Conservation (phyloP, 2,113 vertebrate genomes). For the Xyrauchen texanus region DNA sequence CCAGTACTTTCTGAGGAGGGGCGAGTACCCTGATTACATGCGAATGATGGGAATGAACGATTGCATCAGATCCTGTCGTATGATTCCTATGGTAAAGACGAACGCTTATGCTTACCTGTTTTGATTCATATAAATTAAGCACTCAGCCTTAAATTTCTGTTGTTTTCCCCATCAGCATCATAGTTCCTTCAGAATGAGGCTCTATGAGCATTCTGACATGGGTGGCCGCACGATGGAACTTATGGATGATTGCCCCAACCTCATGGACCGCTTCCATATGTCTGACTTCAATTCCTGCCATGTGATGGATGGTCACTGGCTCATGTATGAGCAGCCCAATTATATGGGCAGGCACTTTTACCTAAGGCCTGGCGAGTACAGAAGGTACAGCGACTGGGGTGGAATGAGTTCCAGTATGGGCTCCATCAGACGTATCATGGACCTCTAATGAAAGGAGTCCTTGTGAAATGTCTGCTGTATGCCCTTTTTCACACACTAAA, state of each 20-base stretch:
- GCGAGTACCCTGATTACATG: conserved; percentile 61
- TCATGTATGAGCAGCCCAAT: conserved; percentile 73
- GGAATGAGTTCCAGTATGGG: conserved; percentile 55
- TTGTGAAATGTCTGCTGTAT: conserved; percentile 71
- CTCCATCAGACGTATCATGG: conserved; percentile 65
- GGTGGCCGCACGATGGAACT: conserved; percentile 60
- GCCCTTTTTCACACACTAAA: conserved; percentile 67
- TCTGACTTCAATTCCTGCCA: conserved; percentile 71
- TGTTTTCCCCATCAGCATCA: conserved; percentile 18
- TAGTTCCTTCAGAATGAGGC: conserved; percentile 56
- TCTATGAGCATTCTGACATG: conserved; percentile 68
- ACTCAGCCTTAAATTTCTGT: background rate
- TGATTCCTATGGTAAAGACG: conserved; percentile 54
- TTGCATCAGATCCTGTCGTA: conserved; percentile 53
- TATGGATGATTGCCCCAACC: conserved; percentile 65
- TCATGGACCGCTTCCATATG: conserved; percentile 68
- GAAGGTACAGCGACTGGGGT: conserved; percentile 62
- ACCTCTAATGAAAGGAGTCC: conserved; percentile 65
- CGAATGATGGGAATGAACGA: conserved; percentile 50
- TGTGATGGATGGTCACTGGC: conserved; percentile 77
- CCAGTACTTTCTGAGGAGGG: conserved; percentile 57
- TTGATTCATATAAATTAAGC: background rate
- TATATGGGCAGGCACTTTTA: conserved; percentile 70
- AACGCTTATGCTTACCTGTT: background rate
- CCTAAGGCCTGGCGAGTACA: conserved; percentile 70